phyloP scores from a whole-genome alignment of 2,888 invertebrate species.

The Caenorhabditis macrosperma region DNA sequence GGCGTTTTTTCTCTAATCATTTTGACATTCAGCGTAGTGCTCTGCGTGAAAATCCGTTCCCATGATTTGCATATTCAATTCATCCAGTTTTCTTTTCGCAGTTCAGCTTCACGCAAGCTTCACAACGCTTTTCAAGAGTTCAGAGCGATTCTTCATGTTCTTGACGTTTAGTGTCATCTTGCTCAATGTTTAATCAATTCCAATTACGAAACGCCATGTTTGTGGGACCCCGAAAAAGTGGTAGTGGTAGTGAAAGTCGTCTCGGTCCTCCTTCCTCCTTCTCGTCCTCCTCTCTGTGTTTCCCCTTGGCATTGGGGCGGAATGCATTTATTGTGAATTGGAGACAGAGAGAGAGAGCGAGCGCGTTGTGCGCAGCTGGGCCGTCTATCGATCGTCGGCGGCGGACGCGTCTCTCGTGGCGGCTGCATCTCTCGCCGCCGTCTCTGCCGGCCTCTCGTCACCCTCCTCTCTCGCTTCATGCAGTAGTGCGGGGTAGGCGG shows the following conservation, averaged over 20 bases:
- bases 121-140: too few species aligned
- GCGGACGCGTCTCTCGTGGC: slow-evolving; percentile 13
- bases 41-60: background rate
- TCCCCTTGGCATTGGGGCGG: slow-evolving; percentile 43
- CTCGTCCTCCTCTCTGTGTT: slow-evolving; percentile 28
- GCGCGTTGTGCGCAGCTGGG: slow-evolving; percentile 60
- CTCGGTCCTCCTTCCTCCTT: slow-evolving; percentile 12
- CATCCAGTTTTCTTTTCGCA: background rate
- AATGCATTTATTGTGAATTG: slow-evolving; percentile 55
- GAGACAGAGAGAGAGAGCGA: slow-evolving; percentile 37
- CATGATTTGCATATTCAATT: too few species aligned
- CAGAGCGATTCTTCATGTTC: background rate
- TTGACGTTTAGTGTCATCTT: background rate
- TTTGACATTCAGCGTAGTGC: too few species aligned
- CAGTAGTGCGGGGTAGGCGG: slow-evolving; percentile 60
- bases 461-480: slow-evolving; percentile 44
- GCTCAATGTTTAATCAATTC: slow-evolving; percentile 16
- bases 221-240: slow-evolving; percentile 40
- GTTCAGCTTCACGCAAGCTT: background rate
- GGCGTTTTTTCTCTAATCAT: too few species aligned
- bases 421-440: slow-evolving; percentile 10
- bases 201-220: slow-evolving; percentile 30
- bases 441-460: slow-evolving; percentile 18
- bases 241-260: too few species aligned
- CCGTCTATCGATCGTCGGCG: slow-evolving; percentile 50